Evolutionary conservation across 2,888 invertebrate species (phyloP), one percentile per base, ranked within the genome.

Genomic region (Aromia moschata): DNA sequence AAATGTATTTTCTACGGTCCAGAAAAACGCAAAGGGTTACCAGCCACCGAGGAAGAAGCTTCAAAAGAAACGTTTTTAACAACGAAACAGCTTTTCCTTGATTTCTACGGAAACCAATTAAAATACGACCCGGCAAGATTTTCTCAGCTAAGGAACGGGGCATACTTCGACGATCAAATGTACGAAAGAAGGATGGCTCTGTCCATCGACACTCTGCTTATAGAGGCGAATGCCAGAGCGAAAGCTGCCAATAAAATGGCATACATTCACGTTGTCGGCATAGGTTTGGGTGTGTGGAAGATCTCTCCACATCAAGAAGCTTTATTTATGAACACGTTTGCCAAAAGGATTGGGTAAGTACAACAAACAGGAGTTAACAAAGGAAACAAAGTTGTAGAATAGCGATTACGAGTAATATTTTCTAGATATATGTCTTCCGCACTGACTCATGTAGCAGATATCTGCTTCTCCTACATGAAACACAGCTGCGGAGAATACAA

Each of bases 271-370:
- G 83, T 90, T 5, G 85, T 90, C 25, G 90, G 90, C 5, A 84
- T 87, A 38, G 88, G 88, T 44, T 75, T 88, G n/a, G 90, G 90
- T 0, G 88, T 89, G 0, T 90, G 90, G 90, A 84, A 77, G 72
- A 81, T 85, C 36, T 84, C 87, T 0, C 70, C 77, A 0, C 87
- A 88, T 62, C 90, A 90, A 71, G 83, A 83, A 12, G 82, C 86
- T 67, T 84, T 88, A 31, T 90, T 87, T 68, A 75, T 89, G 3
- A 82, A 89, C 36, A 84, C 87, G 0, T 88, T 88, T 67, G 80
- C 86, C 10, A 84, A 87, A 49, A 82, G 90, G 12, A 77, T 89
- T 36, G 15, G 36, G 64, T 64, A 40, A 59, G 38, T 49, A 11
- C 2, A 1, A 44, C n/a, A n/a, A n/a, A n/a, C n/a, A n/a, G n/a